A percentile compares a stretch with the other conserved stretches of the same genome.
Conservation (phyloP, 2,888 invertebrate genomes). For the Drosophila borborema region DNA sequence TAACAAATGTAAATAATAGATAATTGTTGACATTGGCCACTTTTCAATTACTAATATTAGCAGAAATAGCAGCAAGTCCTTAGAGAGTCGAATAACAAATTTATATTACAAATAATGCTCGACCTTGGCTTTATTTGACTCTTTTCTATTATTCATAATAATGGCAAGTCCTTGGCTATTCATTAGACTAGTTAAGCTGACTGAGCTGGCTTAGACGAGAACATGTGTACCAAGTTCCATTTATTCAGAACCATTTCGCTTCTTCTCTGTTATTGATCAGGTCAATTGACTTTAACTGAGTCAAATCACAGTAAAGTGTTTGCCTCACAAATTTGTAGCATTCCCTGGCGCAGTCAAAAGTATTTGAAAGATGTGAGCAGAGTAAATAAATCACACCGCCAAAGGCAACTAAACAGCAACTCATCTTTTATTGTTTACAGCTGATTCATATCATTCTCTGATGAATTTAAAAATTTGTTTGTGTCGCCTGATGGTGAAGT, state of each 20-base stretch:
- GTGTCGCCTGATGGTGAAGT: no score
- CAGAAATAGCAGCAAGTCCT: slow-evolving; percentile 25
- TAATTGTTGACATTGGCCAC: not conserved
- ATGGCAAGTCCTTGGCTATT: slow-evolving; percentile 22
- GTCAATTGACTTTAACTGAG: slow-evolving; percentile 46
- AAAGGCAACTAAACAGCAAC: slow-evolving; percentile 53
- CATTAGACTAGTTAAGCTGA: slow-evolving; percentile 36
- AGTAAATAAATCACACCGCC: slow-evolving; percentile 67
- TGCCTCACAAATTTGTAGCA: slow-evolving; percentile 39
- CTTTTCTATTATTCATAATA: slow-evolving; percentile 40
- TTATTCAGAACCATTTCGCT: slow-evolving; percentile 1
- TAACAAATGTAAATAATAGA: not conserved
- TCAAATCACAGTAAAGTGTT: slow-evolving; percentile 40
- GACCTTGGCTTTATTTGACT: slow-evolving; percentile 29
- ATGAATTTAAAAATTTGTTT: no score
- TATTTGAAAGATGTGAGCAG: slow-evolving; percentile 32
- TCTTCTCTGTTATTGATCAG: slow-evolving; percentile 35
- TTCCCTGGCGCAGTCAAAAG: slow-evolving; percentile 28
- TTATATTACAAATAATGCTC: not conserved
- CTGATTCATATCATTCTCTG: no score
- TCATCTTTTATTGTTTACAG: no score
- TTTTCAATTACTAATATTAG: slow-evolving; percentile 52
- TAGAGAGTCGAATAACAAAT: not conserved
- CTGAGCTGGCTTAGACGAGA: slow-evolving; percentile 18
- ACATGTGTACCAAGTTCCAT: slow-evolving; percentile 12